Evolutionary conservation across 2,888 invertebrate species (phyloP).

Genomic region (Chalcosyrphus nemorum): DNA sequence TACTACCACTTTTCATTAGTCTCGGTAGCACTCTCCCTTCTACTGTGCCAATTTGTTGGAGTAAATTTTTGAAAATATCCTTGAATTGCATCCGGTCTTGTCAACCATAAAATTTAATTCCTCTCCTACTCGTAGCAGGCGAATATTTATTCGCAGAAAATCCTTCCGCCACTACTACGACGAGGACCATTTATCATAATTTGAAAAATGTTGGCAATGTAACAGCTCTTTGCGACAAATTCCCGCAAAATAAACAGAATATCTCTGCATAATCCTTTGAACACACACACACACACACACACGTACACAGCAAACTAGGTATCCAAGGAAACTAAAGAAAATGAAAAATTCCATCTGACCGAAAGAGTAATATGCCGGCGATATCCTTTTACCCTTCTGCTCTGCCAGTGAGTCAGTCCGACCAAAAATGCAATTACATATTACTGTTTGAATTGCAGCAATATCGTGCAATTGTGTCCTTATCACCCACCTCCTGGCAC

Average conservation of each 20-base stretch:
- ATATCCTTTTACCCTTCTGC: slow-evolving; percentile 21
- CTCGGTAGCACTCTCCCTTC: not conserved
- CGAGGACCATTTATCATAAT: slow-evolving; percentile 33
- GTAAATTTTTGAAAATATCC: not conserved
- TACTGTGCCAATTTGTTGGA: not conserved
- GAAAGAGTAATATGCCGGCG: slow-evolving; percentile 16
- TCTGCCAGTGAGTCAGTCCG: not conserved
- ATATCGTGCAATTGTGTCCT: slow-evolving; percentile 15
- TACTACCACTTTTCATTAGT: no score
- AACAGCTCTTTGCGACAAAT: slow-evolving; percentile 44
- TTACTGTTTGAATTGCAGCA: slow-evolving; percentile 37
- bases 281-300: slow-evolving; percentile 13
- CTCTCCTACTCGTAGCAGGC: not conserved
- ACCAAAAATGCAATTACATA: slow-evolving; percentile 47
- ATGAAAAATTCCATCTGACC: slow-evolving; percentile 35
- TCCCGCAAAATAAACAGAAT: slow-evolving; percentile 41
- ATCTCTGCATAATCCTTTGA: slow-evolving; percentile 34
- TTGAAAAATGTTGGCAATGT: slow-evolving; percentile 55
- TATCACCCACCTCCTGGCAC: not conserved
- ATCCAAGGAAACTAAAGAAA: slow-evolving; percentile 11
- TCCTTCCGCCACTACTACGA: not conserved
- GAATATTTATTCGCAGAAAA: not conserved
- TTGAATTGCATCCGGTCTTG: not conserved
- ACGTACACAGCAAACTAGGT: not conserved
- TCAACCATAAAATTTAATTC: not conserved